Conservation (phyloP, 2,113 vertebrate genomes). For the Henicopernis longicauda region DNA sequence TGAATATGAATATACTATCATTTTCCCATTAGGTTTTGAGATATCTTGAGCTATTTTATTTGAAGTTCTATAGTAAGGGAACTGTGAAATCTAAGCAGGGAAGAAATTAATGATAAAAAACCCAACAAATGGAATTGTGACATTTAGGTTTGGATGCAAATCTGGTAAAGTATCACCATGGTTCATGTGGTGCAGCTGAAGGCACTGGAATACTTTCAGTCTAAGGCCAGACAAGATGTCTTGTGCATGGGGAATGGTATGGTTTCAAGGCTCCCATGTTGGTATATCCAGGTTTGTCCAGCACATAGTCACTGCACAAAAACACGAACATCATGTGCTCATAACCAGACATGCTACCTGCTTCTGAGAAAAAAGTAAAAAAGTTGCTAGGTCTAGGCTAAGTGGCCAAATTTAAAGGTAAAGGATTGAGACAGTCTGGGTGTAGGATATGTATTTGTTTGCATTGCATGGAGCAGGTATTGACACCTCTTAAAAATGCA, state of each 20-base stretch:
- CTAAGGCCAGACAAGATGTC: neutral
- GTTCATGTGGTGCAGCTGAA: neutral
- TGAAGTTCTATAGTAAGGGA: neutral
- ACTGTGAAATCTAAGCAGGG: neutral
- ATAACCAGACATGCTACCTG: neutral
- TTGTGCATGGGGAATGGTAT: neutral
- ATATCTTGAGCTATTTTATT: neutral
- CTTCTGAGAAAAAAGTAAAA: neutral
- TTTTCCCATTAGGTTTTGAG: neutral
- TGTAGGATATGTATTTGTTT: neutral
- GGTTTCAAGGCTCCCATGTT: neutral
- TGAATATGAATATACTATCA: neutral
- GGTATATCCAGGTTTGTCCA: neutral
- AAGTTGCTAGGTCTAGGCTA: neutral
- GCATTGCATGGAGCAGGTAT: neutral
- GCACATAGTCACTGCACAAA: neutral
- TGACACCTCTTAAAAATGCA: neutral
- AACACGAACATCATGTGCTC: neutral
- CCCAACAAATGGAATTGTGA: neutral
- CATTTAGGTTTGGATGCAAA: neutral
- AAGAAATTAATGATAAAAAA: neutral
- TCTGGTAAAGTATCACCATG: neutral
- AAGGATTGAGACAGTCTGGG: neutral
- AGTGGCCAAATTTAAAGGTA: neutral
- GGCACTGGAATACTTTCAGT: neutral